Evolutionary conservation across 2,113 vertebrate genomes (phyloP), one percentile per base, ranked within the genome.

Genomic region (Tenebrosternarchus preto): DNA sequence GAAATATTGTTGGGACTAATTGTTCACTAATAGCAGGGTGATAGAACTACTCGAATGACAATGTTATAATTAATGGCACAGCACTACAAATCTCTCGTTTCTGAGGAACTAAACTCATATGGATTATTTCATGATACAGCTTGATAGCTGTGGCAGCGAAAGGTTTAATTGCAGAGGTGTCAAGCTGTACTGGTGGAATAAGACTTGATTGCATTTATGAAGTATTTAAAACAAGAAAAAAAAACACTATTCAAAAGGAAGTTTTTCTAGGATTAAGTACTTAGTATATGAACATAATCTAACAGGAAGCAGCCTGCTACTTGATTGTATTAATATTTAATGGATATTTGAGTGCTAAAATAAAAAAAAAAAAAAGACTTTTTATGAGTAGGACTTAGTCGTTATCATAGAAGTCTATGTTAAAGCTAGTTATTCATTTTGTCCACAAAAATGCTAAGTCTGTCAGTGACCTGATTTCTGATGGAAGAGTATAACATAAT

Each of bases 21-120:
- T 73, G 46, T 73, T 73, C 57, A 80, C 76, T 76, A 76, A 83
- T 24, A 80, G 77, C 53, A 53, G 24, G 11, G 4, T 68, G 66
- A 83, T 72, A 46, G 64, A 27, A 67, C 22, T 29, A 57, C 50
- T 73, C 33, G 25, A 64, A 29, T 73, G 25, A 83, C 25, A 76
- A 33, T n/a, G 20, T 11, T 63, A 31, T 79, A 82, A 80, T 82
- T 85, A 82, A 76, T 80, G 36, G 64, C n/a, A 61, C 25, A 67
- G 39, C 36, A 31, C 29, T 70, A 63, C n/a, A 68, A 64, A 70
- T 46, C 39, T 53, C 64, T 66, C 16, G 59, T 59, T 76, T 85
- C 73, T 80, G 77, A 73, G 68, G 57, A 80, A 76, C 68, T 67
- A 80, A 76, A 79, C 63, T 61, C 29, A 17, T 64, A 73, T 43